phyloP scores from a whole-genome alignment of 1,140 invertebrate species.

The Ceratina japonica region DNA sequence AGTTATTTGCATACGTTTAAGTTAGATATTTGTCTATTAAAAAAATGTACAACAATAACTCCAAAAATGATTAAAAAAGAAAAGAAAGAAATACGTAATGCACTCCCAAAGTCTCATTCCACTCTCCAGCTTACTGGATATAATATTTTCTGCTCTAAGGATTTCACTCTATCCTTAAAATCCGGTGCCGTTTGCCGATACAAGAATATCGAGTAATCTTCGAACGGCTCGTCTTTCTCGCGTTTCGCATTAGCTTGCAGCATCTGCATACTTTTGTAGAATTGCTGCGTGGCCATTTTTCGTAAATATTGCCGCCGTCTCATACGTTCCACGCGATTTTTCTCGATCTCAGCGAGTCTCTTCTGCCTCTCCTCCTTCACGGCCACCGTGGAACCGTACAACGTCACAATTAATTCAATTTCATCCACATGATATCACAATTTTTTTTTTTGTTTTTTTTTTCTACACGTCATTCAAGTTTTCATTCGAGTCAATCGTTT shows the following conservation, averaged over 20 bases:
- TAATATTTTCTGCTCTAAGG: slow-evolving; percentile 87
- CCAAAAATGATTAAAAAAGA: not conserved
- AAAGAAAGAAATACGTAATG: not conserved
- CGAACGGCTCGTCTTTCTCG: slow-evolving; percentile 83
- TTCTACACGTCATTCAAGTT: not conserved
- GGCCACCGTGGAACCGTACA: slow-evolving; percentile 59
- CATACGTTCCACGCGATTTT: slow-evolving; percentile 84
- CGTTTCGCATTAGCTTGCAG: slow-evolving; percentile 84
- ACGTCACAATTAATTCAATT: slow-evolving; percentile 29
- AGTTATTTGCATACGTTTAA: slow-evolving; percentile 14
- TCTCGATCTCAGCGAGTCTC: slow-evolving; percentile 84
- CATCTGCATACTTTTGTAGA: slow-evolving; percentile 89
- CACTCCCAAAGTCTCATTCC: slow-evolving; percentile 33
- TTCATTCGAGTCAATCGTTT: not conserved
- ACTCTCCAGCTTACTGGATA: slow-evolving; percentile 84
- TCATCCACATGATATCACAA: not conserved
- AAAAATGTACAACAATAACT: not conserved
- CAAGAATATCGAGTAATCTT: slow-evolving; percentile 87
- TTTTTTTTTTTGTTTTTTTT: not conserved
- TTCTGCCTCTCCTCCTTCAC: slow-evolving; percentile 84
- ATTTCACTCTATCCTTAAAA: slow-evolving; percentile 88
- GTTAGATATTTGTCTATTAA: slow-evolving; percentile 1
- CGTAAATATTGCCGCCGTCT: slow-evolving; percentile 84
- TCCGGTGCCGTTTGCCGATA: slow-evolving; percentile 87
- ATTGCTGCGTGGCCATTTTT: slow-evolving; percentile 85